Evolutionary conservation across 2,113 vertebrate genomes (phyloP).

Genomic region (Paramisgurnus dabryanus): DNA sequence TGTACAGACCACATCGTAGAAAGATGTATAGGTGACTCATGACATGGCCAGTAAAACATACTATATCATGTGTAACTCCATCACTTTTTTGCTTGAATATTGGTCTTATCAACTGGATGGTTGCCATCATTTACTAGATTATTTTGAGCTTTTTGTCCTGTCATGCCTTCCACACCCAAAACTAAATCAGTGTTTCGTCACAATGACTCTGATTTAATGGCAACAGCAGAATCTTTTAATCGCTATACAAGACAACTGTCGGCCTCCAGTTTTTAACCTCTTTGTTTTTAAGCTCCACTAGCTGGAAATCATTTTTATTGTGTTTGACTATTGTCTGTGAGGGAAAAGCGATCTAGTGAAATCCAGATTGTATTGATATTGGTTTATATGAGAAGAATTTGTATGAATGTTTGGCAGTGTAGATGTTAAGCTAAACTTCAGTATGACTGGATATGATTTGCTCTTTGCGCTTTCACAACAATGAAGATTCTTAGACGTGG

Average conservation of each 20-base stretch:
- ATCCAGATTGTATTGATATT: constrained; percentile 45
- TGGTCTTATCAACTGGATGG: constrained; percentile 68
- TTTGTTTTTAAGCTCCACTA: constrained; percentile 38
- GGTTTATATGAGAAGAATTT: constrained; percentile 37
- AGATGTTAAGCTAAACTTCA: constrained; percentile 34
- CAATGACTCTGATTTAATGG: not conserved
- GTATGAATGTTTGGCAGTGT: constrained; percentile 33
- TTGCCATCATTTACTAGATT: constrained; percentile 45
- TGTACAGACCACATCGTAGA: constrained; percentile 83
- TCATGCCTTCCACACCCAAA: not conserved
- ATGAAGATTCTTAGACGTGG: not conserved
- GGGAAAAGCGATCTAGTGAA: not conserved
- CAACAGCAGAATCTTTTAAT: constrained; percentile 23
- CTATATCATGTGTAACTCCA: constrained; percentile 40
- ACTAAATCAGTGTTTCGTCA: constrained; percentile 10
- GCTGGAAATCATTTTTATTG: constrained; percentile 43
- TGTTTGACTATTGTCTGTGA: constrained; percentile 41
- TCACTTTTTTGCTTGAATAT: constrained; percentile 67
- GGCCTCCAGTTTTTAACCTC: constrained; percentile 35
- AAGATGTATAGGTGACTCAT: constrained; percentile 78
- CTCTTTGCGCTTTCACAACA: constrained; percentile 8
- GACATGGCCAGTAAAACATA: constrained; percentile 83
- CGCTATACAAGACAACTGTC: constrained; percentile 40
- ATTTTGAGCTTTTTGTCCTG: not conserved
- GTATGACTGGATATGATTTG: constrained; percentile 19